Percentiles rank a stretch among this genome's conserved stretches.
Conservation (phyloP, 2,888 invertebrate species). For the Cabera pusaria region DNA sequence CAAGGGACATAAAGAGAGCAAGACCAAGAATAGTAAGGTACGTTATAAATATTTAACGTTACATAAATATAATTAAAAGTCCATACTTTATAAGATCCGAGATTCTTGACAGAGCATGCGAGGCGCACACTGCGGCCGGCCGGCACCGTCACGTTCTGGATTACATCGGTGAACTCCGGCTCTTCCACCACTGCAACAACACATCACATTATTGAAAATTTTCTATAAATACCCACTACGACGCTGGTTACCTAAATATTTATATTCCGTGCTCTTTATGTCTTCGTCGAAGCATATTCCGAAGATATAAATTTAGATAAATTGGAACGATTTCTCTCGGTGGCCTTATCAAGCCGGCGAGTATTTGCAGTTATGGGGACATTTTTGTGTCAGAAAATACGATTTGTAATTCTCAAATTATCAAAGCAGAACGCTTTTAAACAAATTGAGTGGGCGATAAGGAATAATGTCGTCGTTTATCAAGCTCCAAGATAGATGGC, state of each 20-base stretch:
- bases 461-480: constrained; percentile 83
- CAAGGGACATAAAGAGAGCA: too few relatives aligned
- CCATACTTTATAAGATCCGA: constrained; percentile 94
- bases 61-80: background rate
- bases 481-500: constrained; percentile 80
- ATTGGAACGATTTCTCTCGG: constrained; percentile 52
- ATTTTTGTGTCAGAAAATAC: constrained; percentile 78
- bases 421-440: constrained; percentile 83
- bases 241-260: constrained; percentile 19
- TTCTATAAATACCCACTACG: constrained; percentile 10
- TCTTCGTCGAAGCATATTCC: constrained; percentile 34
- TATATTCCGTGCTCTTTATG: constrained; percentile 18
- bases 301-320: constrained; percentile 60
- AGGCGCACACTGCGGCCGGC: constrained; percentile 94
- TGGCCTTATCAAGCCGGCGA: constrained; percentile 58
- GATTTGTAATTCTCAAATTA: constrained; percentile 83
- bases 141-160: constrained; percentile 95
- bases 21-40: background rate
- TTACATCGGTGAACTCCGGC: constrained; percentile 95
- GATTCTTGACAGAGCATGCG: constrained; percentile 95
- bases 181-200: constrained; percentile 90
- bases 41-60: background rate
- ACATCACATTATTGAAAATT: constrained; percentile 23
- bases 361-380: constrained; percentile 69
- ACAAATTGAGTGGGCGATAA: constrained; percentile 84